These are phyloP conservation scores for Nephrotoma flavescens DNA, from an alignment of 2,888 invertebrate species.

Conservation along the genomic window DNA sequence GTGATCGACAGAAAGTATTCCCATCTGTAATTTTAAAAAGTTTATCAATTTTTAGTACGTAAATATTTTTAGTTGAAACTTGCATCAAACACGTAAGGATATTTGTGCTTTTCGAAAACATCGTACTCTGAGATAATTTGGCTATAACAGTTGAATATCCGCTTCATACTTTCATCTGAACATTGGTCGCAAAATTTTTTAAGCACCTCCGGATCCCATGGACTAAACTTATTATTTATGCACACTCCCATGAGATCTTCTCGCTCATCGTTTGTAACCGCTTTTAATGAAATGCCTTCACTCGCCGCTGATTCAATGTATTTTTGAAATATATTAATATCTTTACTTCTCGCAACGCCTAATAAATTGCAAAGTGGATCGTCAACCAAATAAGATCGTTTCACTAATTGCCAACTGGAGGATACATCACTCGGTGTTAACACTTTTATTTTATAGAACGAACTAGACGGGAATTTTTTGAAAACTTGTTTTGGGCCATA, in stretches of 20 bases:
- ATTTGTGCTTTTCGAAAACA: neutral
- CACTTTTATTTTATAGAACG: neutral
- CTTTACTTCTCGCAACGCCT: neutral
- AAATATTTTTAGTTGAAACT: neutral
- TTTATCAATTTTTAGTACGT: neutral
- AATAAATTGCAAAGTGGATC: neutral
- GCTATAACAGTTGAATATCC: neutral
- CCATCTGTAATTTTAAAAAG: neutral
- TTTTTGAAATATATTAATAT: neutral
- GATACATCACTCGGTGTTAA: neutral
- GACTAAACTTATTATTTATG: neutral
- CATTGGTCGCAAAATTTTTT: neutral
- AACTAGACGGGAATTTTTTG: neutral
- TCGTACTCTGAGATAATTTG: neutral
- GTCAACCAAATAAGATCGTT: neutral
- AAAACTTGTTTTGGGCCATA: neutral
- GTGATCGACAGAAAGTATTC: neutral
- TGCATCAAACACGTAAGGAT: neutral
- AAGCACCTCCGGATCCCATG: neutral
- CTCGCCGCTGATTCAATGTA: neutral
- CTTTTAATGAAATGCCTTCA: neutral
- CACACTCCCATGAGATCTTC: neutral
- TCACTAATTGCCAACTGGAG: neutral
- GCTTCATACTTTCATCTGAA: neutral
- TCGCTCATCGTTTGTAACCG: neutral